A percentile compares a stretch with the other conserved stretches of the same genome.
These are phyloP conservation scores for Priocnemis perturbator DNA, from an alignment of 2,888 invertebrate genomes.

Conservation along the genomic window DNA sequence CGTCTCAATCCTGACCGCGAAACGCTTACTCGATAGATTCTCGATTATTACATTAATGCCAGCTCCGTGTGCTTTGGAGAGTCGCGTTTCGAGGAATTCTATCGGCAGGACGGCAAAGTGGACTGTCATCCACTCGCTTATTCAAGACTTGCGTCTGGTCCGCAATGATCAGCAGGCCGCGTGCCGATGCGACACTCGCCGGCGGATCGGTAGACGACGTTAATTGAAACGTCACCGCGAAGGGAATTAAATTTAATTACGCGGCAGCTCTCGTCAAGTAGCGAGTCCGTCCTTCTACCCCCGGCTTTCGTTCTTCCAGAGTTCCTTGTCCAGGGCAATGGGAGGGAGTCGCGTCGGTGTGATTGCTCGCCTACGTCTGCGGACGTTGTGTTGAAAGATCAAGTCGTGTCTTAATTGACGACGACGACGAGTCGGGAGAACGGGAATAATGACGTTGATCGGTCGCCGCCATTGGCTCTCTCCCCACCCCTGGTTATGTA, in stretches of 20 bases:
- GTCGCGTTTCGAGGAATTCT: too few species aligned
- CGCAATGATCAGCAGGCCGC: too few species aligned
- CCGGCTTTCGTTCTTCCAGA: background rate
- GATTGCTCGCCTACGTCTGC: background rate
- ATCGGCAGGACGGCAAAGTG: too few species aligned
- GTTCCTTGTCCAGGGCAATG: background rate
- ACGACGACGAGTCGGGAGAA: background rate
- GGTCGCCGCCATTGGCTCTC: conserved; percentile 7
- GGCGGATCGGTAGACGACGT: background rate
- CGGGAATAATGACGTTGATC: conserved; percentile 13
- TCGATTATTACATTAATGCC: too few species aligned
- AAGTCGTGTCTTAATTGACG: conserved; percentile 7
- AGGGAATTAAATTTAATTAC: conserved; percentile 7
- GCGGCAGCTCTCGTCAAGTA: conserved; percentile 1
- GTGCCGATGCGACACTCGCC: too few species aligned
- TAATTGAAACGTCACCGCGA: conserved; percentile 6
- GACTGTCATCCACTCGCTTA: too few species aligned
- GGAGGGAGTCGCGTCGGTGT: background rate
- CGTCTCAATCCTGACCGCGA: too few species aligned
- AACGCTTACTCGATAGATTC: too few species aligned
- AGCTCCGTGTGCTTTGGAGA: too few species aligned
- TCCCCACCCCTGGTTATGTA: too few species aligned
- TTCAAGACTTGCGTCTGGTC: too few species aligned
- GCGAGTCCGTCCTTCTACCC: background rate
- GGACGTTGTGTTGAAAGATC: background rate